These are phyloP conservation scores for Tiliqua scincoides DNA, from an alignment of 2,113 vertebrate species.

Conservation along the genomic window DNA sequence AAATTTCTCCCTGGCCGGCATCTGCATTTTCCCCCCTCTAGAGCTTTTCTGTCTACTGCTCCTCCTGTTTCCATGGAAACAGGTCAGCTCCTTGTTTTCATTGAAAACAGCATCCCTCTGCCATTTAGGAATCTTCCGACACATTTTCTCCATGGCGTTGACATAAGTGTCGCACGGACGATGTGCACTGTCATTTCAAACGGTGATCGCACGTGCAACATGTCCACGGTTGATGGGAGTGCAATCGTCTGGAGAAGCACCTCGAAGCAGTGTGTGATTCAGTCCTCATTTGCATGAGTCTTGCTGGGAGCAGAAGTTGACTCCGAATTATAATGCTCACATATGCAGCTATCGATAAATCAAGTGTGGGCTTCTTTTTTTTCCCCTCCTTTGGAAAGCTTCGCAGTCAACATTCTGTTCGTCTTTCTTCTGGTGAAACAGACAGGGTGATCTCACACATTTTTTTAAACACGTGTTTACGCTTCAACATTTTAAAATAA, in stretches of 20 bases:
- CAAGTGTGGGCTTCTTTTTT: constrained; percentile 45
- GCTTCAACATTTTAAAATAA: constrained; percentile 42
- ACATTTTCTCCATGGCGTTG: constrained; percentile 71
- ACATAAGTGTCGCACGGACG: constrained; percentile 69
- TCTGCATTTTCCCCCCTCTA: constrained; percentile 70
- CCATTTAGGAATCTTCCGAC: constrained; percentile 79
- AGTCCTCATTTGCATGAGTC: constrained; percentile 37
- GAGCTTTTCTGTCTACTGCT: constrained; percentile 82
- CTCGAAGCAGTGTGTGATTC: background rate
- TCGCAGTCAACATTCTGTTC: constrained; percentile 27
- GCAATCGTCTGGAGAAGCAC: constrained; percentile 13
- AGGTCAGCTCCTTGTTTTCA: constrained; percentile 88
- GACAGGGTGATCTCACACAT: constrained; percentile 34
- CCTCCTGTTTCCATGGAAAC: constrained; percentile 95
- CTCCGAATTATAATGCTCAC: background rate
- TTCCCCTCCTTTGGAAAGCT: constrained; percentile 48
- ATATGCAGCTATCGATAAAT: constrained; percentile 35
- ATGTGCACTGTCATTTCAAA: constrained; percentile 66
- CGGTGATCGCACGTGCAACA: constrained; percentile 36
- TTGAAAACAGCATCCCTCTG: constrained; percentile 84
- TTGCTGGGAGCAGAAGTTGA: constrained; percentile 36
- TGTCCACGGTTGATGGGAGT: background rate
- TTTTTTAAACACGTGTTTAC: constrained; percentile 51
- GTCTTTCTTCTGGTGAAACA: constrained; percentile 1
- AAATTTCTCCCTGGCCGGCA: constrained; percentile 69